A percentile compares a stretch with the other conserved stretches of the same genome.
Evolutionary conservation across 1,140 invertebrate genomes (phyloP).

Genomic region (Dolichoris vasculosae): DNA sequence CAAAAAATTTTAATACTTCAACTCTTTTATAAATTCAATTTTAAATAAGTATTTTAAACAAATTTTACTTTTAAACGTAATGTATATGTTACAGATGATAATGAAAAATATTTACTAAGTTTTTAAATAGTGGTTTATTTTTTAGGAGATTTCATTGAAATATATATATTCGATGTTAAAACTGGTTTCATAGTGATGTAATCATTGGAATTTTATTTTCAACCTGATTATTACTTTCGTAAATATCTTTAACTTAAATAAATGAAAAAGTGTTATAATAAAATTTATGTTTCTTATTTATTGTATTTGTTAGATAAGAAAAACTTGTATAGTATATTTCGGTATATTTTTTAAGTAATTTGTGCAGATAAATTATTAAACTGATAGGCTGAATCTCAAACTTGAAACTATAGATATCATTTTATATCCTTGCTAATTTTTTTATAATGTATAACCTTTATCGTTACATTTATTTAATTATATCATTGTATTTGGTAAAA

Average conservation of each 20-base stretch:
- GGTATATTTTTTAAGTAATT: neutral
- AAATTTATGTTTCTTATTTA: neutral
- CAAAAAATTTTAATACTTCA: no score
- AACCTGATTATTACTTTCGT: neutral
- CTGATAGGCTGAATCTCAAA: neutral
- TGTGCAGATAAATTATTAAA: neutral
- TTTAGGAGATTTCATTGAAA: neutral
- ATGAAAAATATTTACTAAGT: neutral
- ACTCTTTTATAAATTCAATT: no score
- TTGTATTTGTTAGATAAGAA: conserved; percentile 1
- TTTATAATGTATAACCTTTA: neutral
- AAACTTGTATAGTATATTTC: neutral
- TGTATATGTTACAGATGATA: neutral
- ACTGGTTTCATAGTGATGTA: neutral
- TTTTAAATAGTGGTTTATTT: neutral
- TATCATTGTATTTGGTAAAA: neutral
- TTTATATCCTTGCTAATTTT: neutral
- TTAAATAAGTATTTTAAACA: no score
- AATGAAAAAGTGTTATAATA: neutral
- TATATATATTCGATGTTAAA: neutral
- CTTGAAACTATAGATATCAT: neutral
- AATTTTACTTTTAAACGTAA: no score
- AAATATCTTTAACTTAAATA: neutral
- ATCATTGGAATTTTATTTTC: neutral
- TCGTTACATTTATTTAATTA: no score